Conservation (phyloP, 2,888 invertebrate species). For the Synanthedon andrenaeformis region DNA sequence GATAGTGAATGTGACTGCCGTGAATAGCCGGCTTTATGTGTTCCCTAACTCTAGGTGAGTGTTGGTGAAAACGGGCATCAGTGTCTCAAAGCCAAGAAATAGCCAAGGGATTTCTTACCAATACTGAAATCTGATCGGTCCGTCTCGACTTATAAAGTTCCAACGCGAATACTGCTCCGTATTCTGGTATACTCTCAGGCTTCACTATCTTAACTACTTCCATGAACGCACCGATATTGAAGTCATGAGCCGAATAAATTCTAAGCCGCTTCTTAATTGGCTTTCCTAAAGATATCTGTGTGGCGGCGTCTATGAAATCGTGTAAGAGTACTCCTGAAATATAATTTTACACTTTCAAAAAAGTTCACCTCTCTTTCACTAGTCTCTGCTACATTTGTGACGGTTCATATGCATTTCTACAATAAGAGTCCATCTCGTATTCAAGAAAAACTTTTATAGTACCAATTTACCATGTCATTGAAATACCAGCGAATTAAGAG, state of each 20-base stretch:
- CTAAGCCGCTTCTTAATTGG: conserved; percentile 27
- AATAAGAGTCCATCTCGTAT: too few relatives aligned
- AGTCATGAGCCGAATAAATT: conserved; percentile 49
- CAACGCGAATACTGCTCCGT: conserved; percentile 42
- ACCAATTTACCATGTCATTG: too few relatives aligned
- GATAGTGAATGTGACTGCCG: too few relatives aligned
- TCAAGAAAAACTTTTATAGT: too few relatives aligned
- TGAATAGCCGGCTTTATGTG: too few relatives aligned
- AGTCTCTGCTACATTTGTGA: too few relatives aligned
- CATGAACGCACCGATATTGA: conserved; percentile 55
- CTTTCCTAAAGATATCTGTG: conserved; percentile 29
- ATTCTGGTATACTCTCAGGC: conserved; percentile 40
- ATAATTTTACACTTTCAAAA: conserved; percentile 1
- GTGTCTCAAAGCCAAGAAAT: too few relatives aligned
- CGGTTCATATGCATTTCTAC: too few relatives aligned
- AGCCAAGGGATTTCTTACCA: conserved; percentile 26
- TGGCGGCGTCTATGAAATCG: conserved; percentile 37
- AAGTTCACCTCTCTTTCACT: neutral
- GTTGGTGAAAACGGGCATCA: too few relatives aligned
- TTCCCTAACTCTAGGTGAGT: too few relatives aligned
- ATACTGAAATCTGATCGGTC: conserved; percentile 31
- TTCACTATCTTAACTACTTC: conserved; percentile 32
- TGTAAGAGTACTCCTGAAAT: conserved; percentile 43
- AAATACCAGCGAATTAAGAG: too few relatives aligned
- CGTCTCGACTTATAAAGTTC: conserved; percentile 38